Base-by-base conservation (phyloP, 2,113 vertebrate species). In the Indicator maculatus region DNA sequence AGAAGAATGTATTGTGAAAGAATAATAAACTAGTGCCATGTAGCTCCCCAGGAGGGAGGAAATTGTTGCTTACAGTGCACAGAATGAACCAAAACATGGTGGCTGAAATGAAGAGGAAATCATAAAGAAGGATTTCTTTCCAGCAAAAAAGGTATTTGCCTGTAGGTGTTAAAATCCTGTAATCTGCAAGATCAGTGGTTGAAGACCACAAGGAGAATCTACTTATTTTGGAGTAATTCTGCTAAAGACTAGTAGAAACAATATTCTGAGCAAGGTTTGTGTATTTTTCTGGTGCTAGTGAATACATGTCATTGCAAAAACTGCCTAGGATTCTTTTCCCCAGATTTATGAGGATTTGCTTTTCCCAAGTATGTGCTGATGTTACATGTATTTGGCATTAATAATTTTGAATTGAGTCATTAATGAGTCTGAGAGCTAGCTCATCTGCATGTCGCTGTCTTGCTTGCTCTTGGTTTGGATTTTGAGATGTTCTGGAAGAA, bases 361-460 rank as follows among this genome's bases (percentile, higher is more conserved):
- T 93, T 92, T 92, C 56, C 83, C 56, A 74, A 83, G 45, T n/a
- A 88, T 67, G 47, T 83, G 64, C 41, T 91, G 67, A 83, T 80
- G 39, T 73, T 94, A 11, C 63, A 63, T 71, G 41, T 81, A n/a
- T 90, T 71, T 88, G 83, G 65, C 73, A 75, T 60, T 77, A 92
- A 78, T 53, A n/a, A 56, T 86, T 86, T 69, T 65, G 33, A 95
- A 74, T 28, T 69, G 86, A 94, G 72, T 90, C 56, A 63, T 85
- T 86, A 41, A 33, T 23, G 56, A 80, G 19, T 67, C 19, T 64
- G 58, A 86, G 83, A 86, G 47, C 79, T 20, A 58, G 38, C 44
- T 93, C 56, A 67, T 86, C 89, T 60, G 61, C 33, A 9, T 39
- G 23, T 60, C 75, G 52, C 83, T 96, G 76, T 41, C 88, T 83